phyloP scores from a whole-genome alignment of 2,888 invertebrate genomes.

The Orgyia antiqua region DNA sequence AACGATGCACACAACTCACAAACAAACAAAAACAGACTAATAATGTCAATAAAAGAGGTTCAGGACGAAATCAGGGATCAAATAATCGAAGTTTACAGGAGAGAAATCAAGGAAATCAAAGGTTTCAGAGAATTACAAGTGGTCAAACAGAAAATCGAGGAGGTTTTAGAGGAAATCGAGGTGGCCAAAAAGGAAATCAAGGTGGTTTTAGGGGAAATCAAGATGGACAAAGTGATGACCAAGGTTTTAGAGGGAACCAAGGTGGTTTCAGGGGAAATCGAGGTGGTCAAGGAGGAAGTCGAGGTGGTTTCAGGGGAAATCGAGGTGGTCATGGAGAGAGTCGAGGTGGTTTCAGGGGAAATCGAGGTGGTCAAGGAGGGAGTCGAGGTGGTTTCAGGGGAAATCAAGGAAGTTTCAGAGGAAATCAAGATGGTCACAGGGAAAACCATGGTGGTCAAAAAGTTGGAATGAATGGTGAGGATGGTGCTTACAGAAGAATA shows the following conservation, averaged over 20 bases:
- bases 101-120: conserved; percentile 1
- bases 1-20: conserved; percentile 53
- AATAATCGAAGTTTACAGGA: neutral
- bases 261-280: conserved; percentile 10
- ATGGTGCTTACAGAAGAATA: conserved; percentile 52
- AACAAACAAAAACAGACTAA: conserved; percentile 24
- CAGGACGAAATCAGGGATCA: conserved; percentile 2
- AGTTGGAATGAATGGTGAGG: conserved; percentile 15
- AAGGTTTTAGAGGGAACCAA: conserved; percentile 5
- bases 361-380: conserved; percentile 9
- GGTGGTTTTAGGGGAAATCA: conserved; percentile 4
- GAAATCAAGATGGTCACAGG: conserved; percentile 5
- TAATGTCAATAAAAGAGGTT: conserved; percentile 1
- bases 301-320: neutral
- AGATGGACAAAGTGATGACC: conserved; percentile 4
- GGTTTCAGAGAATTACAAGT: neutral
- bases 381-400: conserved; percentile 1
- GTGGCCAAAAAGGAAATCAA: neutral
- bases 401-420: conserved; percentile 8
- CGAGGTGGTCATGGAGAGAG: conserved; percentile 10
- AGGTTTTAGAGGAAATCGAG: conserved; percentile 3
- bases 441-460: conserved; percentile 8
- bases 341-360: conserved; percentile 5
- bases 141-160: neutral
- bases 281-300: conserved; percentile 8